These are phyloP conservation scores for Netelia melanura DNA, from an alignment of 2,888 invertebrate species.

Conservation along the genomic window DNA sequence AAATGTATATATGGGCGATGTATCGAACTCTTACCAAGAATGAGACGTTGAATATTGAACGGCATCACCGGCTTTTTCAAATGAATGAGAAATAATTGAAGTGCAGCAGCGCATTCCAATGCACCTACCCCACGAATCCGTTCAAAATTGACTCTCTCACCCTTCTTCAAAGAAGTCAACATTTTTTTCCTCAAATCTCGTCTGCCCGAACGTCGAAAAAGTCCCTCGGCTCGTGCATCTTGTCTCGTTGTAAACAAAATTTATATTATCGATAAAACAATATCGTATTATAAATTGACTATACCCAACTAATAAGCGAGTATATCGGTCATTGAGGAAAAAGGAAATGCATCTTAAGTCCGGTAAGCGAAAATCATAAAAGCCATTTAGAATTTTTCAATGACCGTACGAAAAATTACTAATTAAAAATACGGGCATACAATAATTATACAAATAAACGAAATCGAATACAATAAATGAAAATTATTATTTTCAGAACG, in stretches of 20 bases:
- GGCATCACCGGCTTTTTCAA: conserved; percentile 85
- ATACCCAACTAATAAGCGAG: too few relatives aligned
- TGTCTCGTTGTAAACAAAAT: conserved; percentile 68
- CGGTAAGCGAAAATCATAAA: too few relatives aligned
- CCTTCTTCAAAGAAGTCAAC: conserved; percentile 75
- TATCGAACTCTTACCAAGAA: conserved; percentile 81
- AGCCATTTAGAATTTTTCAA: neutral
- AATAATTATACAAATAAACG: neutral
- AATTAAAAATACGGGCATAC: too few relatives aligned
- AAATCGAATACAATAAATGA: neutral
- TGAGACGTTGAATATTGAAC: conserved; percentile 84
- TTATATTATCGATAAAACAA: neutral
- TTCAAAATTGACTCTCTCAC: conserved; percentile 75
- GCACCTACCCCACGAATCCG: conserved; percentile 73
- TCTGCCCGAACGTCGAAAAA: conserved; percentile 77
- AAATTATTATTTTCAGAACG: neutral
- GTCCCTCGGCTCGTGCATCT: conserved; percentile 74
- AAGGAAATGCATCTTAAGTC: too few relatives aligned
- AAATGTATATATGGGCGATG: too few relatives aligned
- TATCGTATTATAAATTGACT: neutral
- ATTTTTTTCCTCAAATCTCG: conserved; percentile 74
- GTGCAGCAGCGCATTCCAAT: conserved; percentile 84
- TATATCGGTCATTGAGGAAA: too few relatives aligned
- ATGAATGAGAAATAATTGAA: conserved; percentile 83
- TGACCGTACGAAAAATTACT: neutral